Conservation (phyloP, 2,113 vertebrate genomes). For the Anseranas semipalmata region DNA sequence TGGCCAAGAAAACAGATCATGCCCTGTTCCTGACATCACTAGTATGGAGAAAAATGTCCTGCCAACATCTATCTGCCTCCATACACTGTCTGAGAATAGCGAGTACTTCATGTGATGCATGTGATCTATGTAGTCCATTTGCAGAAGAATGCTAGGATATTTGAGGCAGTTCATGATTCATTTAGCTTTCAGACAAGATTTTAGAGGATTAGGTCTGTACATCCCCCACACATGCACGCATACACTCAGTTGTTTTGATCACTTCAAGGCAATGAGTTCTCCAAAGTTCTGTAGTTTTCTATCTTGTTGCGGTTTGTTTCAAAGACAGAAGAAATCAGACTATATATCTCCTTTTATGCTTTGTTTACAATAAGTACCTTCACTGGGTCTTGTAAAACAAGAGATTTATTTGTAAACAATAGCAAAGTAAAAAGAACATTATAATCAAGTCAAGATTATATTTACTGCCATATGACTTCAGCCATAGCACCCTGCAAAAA, state of each 20-base stretch:
- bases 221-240: background rate
- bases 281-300: background rate
- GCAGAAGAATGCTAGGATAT: background rate
- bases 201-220: background rate
- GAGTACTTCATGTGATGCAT: background rate
- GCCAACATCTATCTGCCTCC: background rate
- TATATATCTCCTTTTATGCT: background rate
- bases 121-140: background rate
- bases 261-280: background rate
- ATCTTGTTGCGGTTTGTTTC: background rate
- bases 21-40: background rate
- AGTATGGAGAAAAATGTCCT: background rate
- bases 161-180: slow-evolving; percentile 4
- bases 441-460: background rate
- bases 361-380: background rate
- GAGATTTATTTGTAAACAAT: background rate
- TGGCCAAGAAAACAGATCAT: background rate
- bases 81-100: background rate
- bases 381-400: background rate
- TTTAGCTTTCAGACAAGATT: background rate
- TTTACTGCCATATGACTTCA: slow-evolving; percentile 20
- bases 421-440: background rate
- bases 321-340: background rate
- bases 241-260: background rate
- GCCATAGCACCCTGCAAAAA: background rate